Base-by-base conservation (phyloP, 2,888 invertebrate genomes). In the Sclerodermus sp. region DNA sequence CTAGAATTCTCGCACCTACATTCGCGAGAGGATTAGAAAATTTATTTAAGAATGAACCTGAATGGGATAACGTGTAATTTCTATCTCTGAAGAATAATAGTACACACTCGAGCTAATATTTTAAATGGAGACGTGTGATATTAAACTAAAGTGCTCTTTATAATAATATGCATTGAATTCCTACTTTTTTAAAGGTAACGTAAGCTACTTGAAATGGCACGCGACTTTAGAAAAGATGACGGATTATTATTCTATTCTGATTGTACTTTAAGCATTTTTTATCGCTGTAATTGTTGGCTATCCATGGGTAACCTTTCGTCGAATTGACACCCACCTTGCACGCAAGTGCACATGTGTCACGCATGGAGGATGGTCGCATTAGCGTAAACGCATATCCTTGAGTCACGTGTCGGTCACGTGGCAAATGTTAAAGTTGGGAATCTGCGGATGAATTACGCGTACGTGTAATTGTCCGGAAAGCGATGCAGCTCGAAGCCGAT, bases 331-430 rank as follows among this genome's bases (percentile, higher is more conserved):
- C 43, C 43, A 53, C 54, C 49, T 59, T 52, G 48, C 45, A 38
- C 45, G 49, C 48, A 44, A 55, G 51, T 53, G 44, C 54, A 55
- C 48, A 31, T 45, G 60, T 49, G 60, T 39, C 52, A 55, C 37
- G 50, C 45, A 46, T 38, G 39, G 15, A 32, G 57, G 49, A 51
- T 44, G 60, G 23, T 23, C 16, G 40, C 41, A 6, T 38, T 42
- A 44, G 48, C 43, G 38, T 42, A 42, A 43, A 46, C 38, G 45
- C 47, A 23, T 16, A 9, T 34, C 34, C 23, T 13, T 16, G 18
- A 34, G 68, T 49, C 73, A 70, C 74, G 74, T 73, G 74, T 39
- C 67, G n/a, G 54, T n/a, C 70, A 63, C 70, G 70, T 67, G 68
- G 46, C 61, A 42, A 41, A 36, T 30, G 51, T 51, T 54, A 51